Percentiles rank a stretch among this genome's conserved stretches.
These are phyloP conservation scores for Caenorhabditis sp. DNA, from an alignment of 2,888 invertebrate species.

Conservation along the genomic window DNA sequence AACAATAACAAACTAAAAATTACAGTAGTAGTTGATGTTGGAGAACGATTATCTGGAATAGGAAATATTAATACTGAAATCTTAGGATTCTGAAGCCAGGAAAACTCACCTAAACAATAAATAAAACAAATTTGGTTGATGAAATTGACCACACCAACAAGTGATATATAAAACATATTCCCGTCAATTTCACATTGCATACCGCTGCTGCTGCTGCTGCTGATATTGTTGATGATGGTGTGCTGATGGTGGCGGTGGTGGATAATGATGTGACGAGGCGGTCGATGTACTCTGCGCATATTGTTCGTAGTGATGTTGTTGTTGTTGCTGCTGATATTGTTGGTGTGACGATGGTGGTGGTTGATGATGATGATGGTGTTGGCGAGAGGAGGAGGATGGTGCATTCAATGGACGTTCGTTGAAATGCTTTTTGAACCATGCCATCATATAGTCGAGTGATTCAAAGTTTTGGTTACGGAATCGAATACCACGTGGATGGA, in stretches of 20 bases:
- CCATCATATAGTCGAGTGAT: slow-evolving; percentile 81
- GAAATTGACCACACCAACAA: too few species aligned
- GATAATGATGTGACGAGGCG: neutral
- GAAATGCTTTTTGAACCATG: slow-evolving; percentile 98
- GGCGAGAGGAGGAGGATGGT: neutral
- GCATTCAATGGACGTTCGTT: slow-evolving; percentile 78
- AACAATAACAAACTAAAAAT: neutral
- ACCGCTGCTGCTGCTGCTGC: neutral
- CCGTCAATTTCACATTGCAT: neutral
- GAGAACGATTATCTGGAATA: too few species aligned
- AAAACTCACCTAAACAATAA: too few species aligned
- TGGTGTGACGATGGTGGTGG: neutral
- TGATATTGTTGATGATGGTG: neutral
- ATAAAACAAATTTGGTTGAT: too few species aligned
- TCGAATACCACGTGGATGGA: slow-evolving; percentile 89
- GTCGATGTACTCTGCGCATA: too few species aligned
- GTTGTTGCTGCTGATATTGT: too few species aligned
- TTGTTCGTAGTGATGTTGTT: too few species aligned
- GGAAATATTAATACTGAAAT: too few species aligned
- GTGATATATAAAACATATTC: too few species aligned
- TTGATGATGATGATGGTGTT: neutral
- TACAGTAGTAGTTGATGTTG: neutral
- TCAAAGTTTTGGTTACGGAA: slow-evolving; percentile 86
- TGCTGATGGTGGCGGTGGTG: neutral
- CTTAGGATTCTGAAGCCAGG: too few species aligned